A percentile compares a stretch with the other conserved stretches of the same genome.
phyloP scores from a whole-genome alignment of 1,140 invertebrate genomes.

The Daktulosphaira vitifoliae region DNA sequence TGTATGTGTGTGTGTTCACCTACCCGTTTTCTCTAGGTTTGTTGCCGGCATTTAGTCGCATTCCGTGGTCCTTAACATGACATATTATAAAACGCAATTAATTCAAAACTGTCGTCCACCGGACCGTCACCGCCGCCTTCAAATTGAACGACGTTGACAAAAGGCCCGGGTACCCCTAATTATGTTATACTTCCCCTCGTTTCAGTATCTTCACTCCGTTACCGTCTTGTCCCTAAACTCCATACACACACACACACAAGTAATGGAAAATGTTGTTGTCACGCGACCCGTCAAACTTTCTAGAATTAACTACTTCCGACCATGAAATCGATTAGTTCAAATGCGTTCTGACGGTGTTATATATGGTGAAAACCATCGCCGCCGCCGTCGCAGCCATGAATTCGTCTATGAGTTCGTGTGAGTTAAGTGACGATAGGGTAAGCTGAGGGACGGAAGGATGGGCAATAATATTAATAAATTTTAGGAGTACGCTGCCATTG shows the following conservation, averaged over 20 bases:
- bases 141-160: constrained; percentile 16
- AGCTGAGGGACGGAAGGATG: too few relatives aligned
- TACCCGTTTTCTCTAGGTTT: background rate
- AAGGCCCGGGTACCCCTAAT: constrained; percentile 30
- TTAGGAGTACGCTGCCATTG: background rate
- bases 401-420: background rate
- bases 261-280: constrained; percentile 29
- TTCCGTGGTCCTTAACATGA: constrained; percentile 27
- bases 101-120: constrained; percentile 29
- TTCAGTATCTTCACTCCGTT: background rate
- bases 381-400: background rate
- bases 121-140: background rate
- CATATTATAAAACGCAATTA: constrained; percentile 33
- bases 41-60: constrained; percentile 29
- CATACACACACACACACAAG: background rate
- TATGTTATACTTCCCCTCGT: constrained; percentile 20
- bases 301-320: constrained; percentile 28
- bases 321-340: constrained; percentile 23
- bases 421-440: too few relatives aligned
- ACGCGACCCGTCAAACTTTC: constrained; percentile 33
- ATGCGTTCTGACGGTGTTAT: background rate
- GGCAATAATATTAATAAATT: constrained; percentile 32
- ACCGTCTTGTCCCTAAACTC: constrained; percentile 8
- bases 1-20: too few relatives aligned
- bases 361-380: background rate